These are phyloP conservation scores for Prunella strophiata DNA, from an alignment of 2,797 vertebrate genomes.

Conservation along the genomic window DNA sequence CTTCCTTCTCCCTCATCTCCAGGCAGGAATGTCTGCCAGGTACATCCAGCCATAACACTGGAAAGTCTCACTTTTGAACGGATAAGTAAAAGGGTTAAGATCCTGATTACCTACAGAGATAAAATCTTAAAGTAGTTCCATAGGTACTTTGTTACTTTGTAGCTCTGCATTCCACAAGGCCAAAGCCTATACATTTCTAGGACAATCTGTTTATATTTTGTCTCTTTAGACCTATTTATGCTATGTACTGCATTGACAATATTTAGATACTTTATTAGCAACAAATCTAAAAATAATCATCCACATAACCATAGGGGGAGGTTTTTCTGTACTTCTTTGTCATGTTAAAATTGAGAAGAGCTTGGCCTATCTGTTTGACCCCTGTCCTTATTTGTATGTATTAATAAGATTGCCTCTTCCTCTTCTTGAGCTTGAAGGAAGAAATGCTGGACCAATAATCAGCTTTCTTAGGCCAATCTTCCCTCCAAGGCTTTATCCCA, in stretches of 20 bases:
- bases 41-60: not conserved
- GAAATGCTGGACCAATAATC: not conserved
- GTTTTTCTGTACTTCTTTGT: not conserved
- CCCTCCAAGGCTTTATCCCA: not conserved
- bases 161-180: not conserved
- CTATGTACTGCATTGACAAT: not conserved
- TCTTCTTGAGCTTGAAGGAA: not conserved
- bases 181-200: not conserved
- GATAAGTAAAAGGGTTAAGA: too few relatives aligned
- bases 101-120: not conserved
- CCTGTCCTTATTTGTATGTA: not conserved
- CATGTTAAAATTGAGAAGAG: not conserved
- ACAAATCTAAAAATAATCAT: not conserved
- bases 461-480: not conserved
- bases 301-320: not conserved
- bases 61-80: not conserved
- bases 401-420: not conserved
- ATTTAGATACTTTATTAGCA: not conserved
- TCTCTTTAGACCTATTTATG: not conserved
- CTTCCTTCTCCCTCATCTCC: not conserved
- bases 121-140: not conserved
- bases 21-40: not conserved
- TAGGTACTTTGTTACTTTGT: not conserved
- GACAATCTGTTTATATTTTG: not conserved
- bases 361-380: not conserved